Evolutionary conservation across 2,797 vertebrate species (phyloP).

Genomic region (Bryconaethiops microstoma): DNA sequence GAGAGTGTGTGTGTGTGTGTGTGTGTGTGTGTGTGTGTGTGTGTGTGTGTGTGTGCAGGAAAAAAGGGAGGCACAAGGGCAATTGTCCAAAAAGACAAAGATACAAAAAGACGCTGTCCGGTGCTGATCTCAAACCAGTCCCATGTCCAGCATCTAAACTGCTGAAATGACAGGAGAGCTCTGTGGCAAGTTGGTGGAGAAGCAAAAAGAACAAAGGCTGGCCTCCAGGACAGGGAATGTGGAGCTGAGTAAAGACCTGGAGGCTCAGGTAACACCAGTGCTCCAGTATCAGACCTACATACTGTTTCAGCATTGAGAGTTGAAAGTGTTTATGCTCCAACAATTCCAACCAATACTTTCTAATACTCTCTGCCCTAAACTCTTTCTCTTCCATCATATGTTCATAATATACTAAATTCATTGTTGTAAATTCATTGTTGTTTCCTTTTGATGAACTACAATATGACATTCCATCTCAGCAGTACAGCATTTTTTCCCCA

Average conservation of each 20-base stretch:
- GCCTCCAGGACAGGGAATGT: not conserved
- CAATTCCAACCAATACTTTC: not conserved
- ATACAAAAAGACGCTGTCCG: slow-evolving; percentile 4
- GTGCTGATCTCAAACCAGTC: slow-evolving; percentile 11
- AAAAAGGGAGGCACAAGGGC: not conserved
- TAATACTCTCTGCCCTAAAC: not conserved
- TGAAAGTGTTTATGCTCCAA: slow-evolving; percentile 15
- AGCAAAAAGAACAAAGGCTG: not conserved
- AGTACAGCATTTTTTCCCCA: no score
- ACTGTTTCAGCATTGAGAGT: slow-evolving; percentile 52
- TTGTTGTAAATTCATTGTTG: no score
- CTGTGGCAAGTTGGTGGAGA: not conserved
- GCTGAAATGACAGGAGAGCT: not conserved
- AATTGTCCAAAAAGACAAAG: not conserved
- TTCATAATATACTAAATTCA: not conserved
- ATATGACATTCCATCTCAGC: no score
- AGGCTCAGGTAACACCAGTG: slow-evolving; percentile 55
- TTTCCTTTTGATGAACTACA: no score
- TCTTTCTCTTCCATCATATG: not conserved
- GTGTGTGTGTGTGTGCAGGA: not conserved
- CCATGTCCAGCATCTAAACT: not conserved
- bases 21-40: not conserved
- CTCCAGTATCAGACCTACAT: slow-evolving; percentile 59
- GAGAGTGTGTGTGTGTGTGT: not conserved
- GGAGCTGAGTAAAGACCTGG: not conserved